A percentile compares a stretch with the other conserved stretches of the same genome.
These are phyloP conservation scores for Chironomus riparius DNA, from an alignment of 2,888 invertebrate species.

Conservation along the genomic window DNA sequence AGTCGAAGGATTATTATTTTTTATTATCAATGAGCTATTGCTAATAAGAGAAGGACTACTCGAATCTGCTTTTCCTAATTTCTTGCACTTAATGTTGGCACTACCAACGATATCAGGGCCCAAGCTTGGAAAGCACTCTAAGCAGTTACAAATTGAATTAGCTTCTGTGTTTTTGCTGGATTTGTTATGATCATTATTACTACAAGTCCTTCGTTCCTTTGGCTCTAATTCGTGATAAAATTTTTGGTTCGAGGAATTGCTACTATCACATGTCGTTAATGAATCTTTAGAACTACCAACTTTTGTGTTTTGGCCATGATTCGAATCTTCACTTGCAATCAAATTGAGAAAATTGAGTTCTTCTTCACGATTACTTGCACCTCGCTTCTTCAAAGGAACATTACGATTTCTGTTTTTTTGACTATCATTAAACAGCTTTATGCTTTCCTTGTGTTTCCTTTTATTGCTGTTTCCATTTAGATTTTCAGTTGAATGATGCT, in stretches of 20 bases:
- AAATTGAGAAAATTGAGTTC: slow-evolving; percentile 5
- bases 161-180: not conserved
- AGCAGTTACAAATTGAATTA: slow-evolving; percentile 2
- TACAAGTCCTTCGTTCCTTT: not conserved
- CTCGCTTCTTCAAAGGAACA: not conserved
- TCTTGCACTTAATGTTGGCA: not conserved
- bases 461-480: not conserved
- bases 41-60: not conserved
- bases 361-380: not conserved
- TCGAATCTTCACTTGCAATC: not conserved
- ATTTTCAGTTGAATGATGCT: not conserved
- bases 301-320: slow-evolving; percentile 6
- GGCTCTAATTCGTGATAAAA: not conserved
- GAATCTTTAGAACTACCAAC: not conserved
- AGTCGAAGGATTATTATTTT: not conserved
- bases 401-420: slow-evolving; percentile 1
- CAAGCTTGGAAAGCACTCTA: slow-evolving; percentile 7
- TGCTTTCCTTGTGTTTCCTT: not conserved
- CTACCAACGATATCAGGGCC: not conserved
- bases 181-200: not conserved
- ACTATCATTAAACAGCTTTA: not conserved
- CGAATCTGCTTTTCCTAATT: not conserved
- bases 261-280: not conserved
- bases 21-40: not conserved
- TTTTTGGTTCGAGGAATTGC: not conserved